phyloP scores from a whole-genome alignment of 2,888 invertebrate species.

The Eucera pruinosa region DNA sequence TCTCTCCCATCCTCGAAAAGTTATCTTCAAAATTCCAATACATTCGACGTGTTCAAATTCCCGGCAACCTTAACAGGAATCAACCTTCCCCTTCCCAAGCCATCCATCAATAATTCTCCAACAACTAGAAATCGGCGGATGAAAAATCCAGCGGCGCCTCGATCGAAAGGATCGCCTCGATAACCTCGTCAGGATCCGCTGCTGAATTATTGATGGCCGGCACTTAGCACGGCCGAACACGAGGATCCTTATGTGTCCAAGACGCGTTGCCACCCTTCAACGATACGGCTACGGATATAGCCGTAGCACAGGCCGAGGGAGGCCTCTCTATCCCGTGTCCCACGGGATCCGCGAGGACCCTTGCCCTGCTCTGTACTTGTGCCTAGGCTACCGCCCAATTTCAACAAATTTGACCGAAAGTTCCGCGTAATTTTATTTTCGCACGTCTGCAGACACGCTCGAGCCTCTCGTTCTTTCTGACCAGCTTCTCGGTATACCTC shows the following conservation, averaged over 20 bases:
- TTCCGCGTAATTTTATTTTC: slow-evolving; percentile 86
- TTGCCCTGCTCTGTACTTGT: slow-evolving; percentile 62
- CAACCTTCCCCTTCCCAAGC: neutral
- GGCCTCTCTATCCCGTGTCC: slow-evolving; percentile 62
- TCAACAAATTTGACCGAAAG: slow-evolving; percentile 87
- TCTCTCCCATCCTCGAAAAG: too few species aligned
- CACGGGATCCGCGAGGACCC: slow-evolving; percentile 73
- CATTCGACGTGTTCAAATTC: neutral
- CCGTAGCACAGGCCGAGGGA: slow-evolving; percentile 39
- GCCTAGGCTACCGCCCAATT: slow-evolving; percentile 85
- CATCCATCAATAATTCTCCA: slow-evolving; percentile 40
- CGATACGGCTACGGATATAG: slow-evolving; percentile 65
- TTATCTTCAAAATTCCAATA: too few species aligned
- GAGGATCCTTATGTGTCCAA: slow-evolving; percentile 70
- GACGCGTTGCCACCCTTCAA: slow-evolving; percentile 64
- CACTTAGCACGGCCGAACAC: slow-evolving; percentile 76
- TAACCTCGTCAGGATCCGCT: slow-evolving; percentile 83
- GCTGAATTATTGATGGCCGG: slow-evolving; percentile 83
- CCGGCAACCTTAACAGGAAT: slow-evolving; percentile 1
- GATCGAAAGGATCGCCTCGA: slow-evolving; percentile 65
- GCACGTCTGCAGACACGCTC: slow-evolving; percentile 81
- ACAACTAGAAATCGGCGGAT: slow-evolving; percentile 41
- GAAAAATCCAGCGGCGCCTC: slow-evolving; percentile 46
- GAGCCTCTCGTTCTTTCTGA: slow-evolving; percentile 20
- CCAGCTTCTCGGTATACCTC: slow-evolving; percentile 53